Base-by-base conservation (phyloP, 1,140 invertebrate species). In the Cherax quadricarinatus region DNA sequence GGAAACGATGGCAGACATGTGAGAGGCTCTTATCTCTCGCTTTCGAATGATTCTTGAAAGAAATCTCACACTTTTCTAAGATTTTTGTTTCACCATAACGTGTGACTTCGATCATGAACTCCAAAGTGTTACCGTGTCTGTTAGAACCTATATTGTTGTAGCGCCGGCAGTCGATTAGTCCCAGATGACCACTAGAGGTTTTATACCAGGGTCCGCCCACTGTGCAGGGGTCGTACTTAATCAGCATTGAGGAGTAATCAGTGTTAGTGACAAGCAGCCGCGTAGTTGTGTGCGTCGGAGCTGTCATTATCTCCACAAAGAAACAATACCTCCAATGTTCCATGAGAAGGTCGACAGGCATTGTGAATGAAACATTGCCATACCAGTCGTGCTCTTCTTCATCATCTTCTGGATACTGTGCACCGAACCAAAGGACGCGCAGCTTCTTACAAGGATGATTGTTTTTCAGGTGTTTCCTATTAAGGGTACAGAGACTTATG, bases 61-160 rank as follows among this genome's bases (percentile, higher is more conserved):
- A 86, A 7, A 91, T 91, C 12, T 48, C 75, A 24, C 70, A 79
- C 12, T 86, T 81, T 18, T 79, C 48, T 5, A 91, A n/a, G n/a
- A 91, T 86, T 53, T 80, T 62, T 18, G 10, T 48, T 53, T 66
- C 49, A 7, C 66, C 89, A 51, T 0, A 21, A 6, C 16, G 73
- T 48, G 82, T 91, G 14, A 62, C 84, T 57, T 91, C 89, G 48
- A 91, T 86, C 89, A 91, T 91, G 9, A 91, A 78, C 48, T 91
- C 89, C 21, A 91, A 21, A 18, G 14, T 80, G 49, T 91, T 83
- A 12, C 83, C 83, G n/a, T 91, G 41, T 62, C 14, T 49, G 53
- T 91, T 91, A 51, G 30, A 66, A 3, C 89, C 89, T 6, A 80
- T 49, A 24, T 79, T 51, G 57, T 91, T 91, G 73, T 62, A 91